A percentile compares a stretch with the other conserved stretches of the same genome.
phyloP scores from a whole-genome alignment of 2,888 invertebrate genomes.

The Plusia festucae region DNA sequence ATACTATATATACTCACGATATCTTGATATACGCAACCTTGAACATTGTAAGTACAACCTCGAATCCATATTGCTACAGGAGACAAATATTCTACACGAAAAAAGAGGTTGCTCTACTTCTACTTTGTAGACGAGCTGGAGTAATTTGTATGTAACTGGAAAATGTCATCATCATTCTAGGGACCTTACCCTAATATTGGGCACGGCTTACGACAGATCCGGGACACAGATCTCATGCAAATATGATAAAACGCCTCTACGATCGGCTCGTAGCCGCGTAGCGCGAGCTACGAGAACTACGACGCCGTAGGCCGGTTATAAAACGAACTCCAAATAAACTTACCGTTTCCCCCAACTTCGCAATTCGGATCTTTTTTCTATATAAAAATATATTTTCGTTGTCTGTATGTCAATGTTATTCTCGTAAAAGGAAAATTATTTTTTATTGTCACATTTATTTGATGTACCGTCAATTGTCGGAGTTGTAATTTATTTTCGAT shows the following conservation, averaged over 20 bases:
- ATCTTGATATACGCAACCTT: background rate
- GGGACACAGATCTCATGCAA: slow-evolving; percentile 42
- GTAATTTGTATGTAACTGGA: slow-evolving; percentile 54
- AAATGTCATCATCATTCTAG: slow-evolving; percentile 48
- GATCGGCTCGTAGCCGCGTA: slow-evolving; percentile 44
- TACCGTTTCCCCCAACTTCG: slow-evolving; percentile 31
- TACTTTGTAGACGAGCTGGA: slow-evolving; percentile 36
- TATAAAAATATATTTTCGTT: slow-evolving; percentile 40
- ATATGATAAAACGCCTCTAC: slow-evolving; percentile 49
- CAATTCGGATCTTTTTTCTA: slow-evolving; percentile 44
- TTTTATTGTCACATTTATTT: slow-evolving; percentile 19
- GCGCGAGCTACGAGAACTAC: slow-evolving; percentile 38
- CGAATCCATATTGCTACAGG: background rate
- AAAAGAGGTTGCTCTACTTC: slow-evolving; percentile 26
- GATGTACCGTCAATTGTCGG: slow-evolving; percentile 14
- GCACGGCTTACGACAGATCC: slow-evolving; percentile 52
- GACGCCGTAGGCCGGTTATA: slow-evolving; percentile 52
- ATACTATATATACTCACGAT: background rate
- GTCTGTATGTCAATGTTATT: slow-evolving; percentile 44
- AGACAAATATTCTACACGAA: background rate
- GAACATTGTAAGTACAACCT: background rate
- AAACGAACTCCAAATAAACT: slow-evolving; percentile 39
- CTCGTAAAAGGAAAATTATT: slow-evolving; percentile 39
- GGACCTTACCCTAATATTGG: slow-evolving; percentile 51
- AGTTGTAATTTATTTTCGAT: slow-evolving; percentile 45